Conservation (phyloP, 2,888 invertebrate species). For the Papilio protenor region DNA sequence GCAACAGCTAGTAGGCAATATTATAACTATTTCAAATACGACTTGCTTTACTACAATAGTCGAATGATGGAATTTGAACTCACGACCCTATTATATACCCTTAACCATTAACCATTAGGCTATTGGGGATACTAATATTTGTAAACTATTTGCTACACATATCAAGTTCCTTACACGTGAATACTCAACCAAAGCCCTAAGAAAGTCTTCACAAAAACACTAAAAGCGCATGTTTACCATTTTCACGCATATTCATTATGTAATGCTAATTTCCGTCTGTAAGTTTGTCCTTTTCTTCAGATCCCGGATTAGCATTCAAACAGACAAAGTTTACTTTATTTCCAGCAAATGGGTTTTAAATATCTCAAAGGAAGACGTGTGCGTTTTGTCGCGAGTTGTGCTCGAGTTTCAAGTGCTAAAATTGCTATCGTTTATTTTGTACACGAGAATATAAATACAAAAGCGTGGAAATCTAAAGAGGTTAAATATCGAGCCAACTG, state of each 20-base stretch:
- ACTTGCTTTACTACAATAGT: no score
- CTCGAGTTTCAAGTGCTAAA: background rate
- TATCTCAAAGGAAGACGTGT: constrained; percentile 12
- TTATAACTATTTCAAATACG: no score
- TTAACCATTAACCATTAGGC: background rate
- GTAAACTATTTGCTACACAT: background rate
- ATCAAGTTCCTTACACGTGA: background rate
- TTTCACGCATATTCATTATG: constrained; percentile 44
- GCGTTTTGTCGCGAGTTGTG: background rate
- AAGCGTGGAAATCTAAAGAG: background rate
- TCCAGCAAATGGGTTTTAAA: constrained; percentile 30
- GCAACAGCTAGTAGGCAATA: no score
- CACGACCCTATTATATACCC: no score
- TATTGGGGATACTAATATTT: background rate
- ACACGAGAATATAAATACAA: background rate
- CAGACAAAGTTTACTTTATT: constrained; percentile 43
- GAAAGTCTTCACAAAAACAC: constrained; percentile 9
- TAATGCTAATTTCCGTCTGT: constrained; percentile 51
- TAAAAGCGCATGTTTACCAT: constrained; percentile 25
- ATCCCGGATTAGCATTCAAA: constrained; percentile 52
- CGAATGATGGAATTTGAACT: no score
- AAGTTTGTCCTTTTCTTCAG: constrained; percentile 50
- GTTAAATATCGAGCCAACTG: background rate
- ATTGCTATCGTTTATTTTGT: background rate
- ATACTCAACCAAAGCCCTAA: background rate